These are phyloP conservation scores for Crepidodera aurea DNA, from an alignment of 2,888 invertebrate species.

Conservation along the genomic window DNA sequence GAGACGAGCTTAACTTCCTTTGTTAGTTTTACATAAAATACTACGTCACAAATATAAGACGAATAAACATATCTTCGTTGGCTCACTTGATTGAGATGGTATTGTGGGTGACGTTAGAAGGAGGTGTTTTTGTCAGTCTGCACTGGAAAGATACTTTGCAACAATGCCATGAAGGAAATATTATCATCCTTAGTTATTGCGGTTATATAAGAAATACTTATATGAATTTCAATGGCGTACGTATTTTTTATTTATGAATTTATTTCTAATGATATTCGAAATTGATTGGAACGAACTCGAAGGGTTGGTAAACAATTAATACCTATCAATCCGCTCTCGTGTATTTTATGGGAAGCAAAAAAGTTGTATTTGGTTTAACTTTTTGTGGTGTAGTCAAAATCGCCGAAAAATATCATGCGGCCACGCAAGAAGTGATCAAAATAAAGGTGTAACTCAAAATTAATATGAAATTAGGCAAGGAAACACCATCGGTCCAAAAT, in stretches of 20 bases:
- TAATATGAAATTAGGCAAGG: too few species aligned
- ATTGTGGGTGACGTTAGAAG: constrained; percentile 58
- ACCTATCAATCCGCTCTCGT: too few species aligned
- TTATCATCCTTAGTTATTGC: constrained; percentile 41
- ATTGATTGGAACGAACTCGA: too few species aligned
- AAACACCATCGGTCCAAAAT: too few species aligned
- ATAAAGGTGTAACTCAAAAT: too few species aligned
- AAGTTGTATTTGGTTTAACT: too few species aligned
- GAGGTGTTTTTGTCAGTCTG: constrained; percentile 62
- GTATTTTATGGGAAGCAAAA: too few species aligned
- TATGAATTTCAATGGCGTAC: constrained; percentile 14
- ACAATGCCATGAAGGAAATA: constrained; percentile 58
- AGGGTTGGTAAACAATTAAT: too few species aligned
- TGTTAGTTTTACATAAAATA: constrained; percentile 49
- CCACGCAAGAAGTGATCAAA: too few species aligned
- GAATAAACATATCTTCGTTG: constrained; percentile 56
- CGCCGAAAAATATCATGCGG: too few species aligned
- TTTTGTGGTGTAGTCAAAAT: too few species aligned
- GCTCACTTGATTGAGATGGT: constrained; percentile 59
- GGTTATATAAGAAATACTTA: constrained; percentile 43
- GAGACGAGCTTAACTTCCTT: constrained; percentile 38
- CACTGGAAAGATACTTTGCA: constrained; percentile 58
- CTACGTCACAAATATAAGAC: constrained; percentile 55
- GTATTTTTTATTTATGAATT: background rate
- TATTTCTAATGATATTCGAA: too few species aligned